Evolutionary conservation across 2,113 vertebrate species (phyloP), one percentile per base, ranked within the genome.

Genomic region (Tragelaphus scriptus): DNA sequence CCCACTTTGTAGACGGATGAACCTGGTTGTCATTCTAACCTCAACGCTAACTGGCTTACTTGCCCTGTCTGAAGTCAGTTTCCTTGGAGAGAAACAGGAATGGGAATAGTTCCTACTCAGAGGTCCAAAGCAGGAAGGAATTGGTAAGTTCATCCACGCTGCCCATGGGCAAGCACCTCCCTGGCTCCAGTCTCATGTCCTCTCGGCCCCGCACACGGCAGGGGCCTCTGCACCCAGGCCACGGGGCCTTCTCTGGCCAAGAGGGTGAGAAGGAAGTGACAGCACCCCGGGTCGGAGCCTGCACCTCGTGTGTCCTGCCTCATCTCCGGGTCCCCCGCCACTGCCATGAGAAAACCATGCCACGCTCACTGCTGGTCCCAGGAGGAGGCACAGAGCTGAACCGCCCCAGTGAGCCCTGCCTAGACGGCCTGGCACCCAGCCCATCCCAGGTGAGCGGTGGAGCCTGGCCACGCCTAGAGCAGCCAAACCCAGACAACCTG

Each of bases 121-220:
- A 23, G 71, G 25, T n/a, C 47, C 25, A 1, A 5, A 0, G 0
- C 4, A 5, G 3, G 15, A 47, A 8, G 9, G 49, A 13, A 5
- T 26, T 1, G 6, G 25, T 56, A 36, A 23, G 47, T 14, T 5
- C 17, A 14, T 1, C 40, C 16, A 1, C 15, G 1, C 1, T 5
- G 65, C 40, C 79, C 6, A 3, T 0, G 25, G 28, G 77, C 7
- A 10, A 21, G 6, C 12, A 1, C 55, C 2, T 2, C 12, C 1
- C 14, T 21, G 11, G 32, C 26, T 61, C 26, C 23, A 3, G 5
- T 12, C 21, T 25, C 1, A 5, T 13, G 7, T 49, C 36, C 32
- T 77, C 14, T 15, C 30, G 4, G 47, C 26, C 0, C 15, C 15
- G 2, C 21, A 7, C 47, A 19, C 1, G 1, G 40, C 79, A 55